Evolutionary conservation across 2,113 vertebrate species (phyloP).

Genomic region (Entelurus aequoreus): DNA sequence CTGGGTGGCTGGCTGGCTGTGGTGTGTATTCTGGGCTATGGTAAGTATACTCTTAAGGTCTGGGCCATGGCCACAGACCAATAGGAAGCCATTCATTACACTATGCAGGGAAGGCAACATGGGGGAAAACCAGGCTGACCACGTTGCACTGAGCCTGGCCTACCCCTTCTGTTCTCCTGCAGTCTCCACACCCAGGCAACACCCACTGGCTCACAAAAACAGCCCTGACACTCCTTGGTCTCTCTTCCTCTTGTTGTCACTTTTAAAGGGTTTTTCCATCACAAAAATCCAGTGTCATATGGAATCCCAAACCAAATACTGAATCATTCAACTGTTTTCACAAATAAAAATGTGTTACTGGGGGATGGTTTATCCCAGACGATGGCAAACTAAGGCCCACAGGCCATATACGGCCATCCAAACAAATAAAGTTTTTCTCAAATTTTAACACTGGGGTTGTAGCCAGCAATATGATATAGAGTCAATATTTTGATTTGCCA

Average conservation of each 20-base stretch:
- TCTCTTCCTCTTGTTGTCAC: background rate
- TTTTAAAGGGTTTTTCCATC: slow-evolving; percentile 27
- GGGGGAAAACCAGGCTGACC: slow-evolving; percentile 70
- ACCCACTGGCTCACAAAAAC: slow-evolving; percentile 56
- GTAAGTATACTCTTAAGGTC: slow-evolving; percentile 74
- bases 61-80: slow-evolving; percentile 67
- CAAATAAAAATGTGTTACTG: background rate
- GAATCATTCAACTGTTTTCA: slow-evolving; percentile 26
- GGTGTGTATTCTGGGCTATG: slow-evolving; percentile 64
- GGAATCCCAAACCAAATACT: slow-evolving; percentile 25
- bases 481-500: too few relatives aligned
- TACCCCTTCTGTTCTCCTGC: slow-evolving; percentile 49
- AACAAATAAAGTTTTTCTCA: too few relatives aligned
- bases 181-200: slow-evolving; percentile 56
- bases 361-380: background rate
- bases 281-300: slow-evolving; percentile 16
- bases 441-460: too few relatives aligned
- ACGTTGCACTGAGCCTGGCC: slow-evolving; percentile 66
- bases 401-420: too few relatives aligned
- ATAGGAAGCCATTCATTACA: slow-evolving; percentile 77
- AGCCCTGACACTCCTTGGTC: slow-evolving; percentile 29
- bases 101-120: slow-evolving; percentile 63
- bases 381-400: too few relatives aligned
- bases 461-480: too few relatives aligned
- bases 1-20: slow-evolving; percentile 44